phyloP scores from a whole-genome alignment of 2,113 vertebrate species.

The Potamarius usumacintae region DNA sequence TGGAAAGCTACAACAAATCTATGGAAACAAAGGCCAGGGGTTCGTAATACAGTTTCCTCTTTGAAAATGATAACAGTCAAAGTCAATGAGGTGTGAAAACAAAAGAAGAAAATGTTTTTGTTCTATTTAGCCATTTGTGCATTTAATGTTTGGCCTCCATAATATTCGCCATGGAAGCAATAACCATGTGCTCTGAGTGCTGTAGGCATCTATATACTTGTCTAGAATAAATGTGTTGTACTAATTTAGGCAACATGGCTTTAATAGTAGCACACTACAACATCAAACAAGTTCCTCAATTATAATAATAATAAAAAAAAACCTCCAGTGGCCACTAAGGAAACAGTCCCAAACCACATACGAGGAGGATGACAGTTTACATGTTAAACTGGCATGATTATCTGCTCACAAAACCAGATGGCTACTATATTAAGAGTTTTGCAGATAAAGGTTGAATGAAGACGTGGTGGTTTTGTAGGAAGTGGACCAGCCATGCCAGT shows the following conservation, averaged over 20 bases:
- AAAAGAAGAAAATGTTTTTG: not conserved
- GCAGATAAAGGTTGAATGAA: slow-evolving; percentile 36
- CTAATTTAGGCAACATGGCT: not conserved
- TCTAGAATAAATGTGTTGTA: not conserved
- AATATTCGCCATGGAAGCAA: not conserved
- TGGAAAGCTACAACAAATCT: not conserved
- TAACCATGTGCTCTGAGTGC: not conserved
- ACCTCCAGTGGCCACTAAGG: not conserved
- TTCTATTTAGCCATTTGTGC: not conserved
- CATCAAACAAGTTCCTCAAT: not conserved
- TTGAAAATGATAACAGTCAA: not conserved
- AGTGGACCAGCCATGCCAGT: slow-evolving; percentile 34
- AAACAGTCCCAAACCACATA: slow-evolving; percentile 27
- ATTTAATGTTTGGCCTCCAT: no score
- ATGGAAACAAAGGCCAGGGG: not conserved
- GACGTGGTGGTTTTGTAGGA: slow-evolving; percentile 39
- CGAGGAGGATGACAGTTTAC: slow-evolving; percentile 20
- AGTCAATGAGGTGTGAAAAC: not conserved
- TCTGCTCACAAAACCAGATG: slow-evolving; percentile 36
- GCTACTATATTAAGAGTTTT: slow-evolving; percentile 26
- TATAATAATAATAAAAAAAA: not conserved
- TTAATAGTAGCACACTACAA: not conserved
- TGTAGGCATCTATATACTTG: not conserved
- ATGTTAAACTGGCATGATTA: slow-evolving; percentile 45
- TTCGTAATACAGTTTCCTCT: not conserved